Conservation (phyloP, 2,113 vertebrate genomes). For the Corythoichthys haematopterus region DNA sequence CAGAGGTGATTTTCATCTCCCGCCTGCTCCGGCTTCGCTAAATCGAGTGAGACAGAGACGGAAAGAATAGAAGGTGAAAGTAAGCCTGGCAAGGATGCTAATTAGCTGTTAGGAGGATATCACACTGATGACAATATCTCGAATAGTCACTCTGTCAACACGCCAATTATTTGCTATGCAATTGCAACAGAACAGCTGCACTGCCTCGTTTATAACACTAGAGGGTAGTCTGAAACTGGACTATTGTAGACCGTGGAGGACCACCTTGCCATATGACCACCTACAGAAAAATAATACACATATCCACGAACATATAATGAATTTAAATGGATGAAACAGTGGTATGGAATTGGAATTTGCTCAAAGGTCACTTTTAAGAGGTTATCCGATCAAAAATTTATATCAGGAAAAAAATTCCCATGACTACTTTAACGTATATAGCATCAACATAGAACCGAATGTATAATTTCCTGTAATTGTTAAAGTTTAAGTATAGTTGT, state of each 20-base stretch:
- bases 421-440: no score
- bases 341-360: no score
- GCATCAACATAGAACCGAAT: no score
- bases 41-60: conserved; percentile 23
- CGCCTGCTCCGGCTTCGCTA: conserved; percentile 31
- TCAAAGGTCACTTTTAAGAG: no score
- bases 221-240: conserved; percentile 31
- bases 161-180: conserved; percentile 15
- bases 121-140: conserved; percentile 38
- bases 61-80: conserved; percentile 17
- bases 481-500: no score
- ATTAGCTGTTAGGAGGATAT: conserved; percentile 50
- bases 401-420: no score
- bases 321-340: no score
- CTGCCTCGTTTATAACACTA: conserved; percentile 30
- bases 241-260: background rate
- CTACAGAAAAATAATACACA: background rate
- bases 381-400: no score
- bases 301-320: background rate
- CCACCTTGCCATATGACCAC: background rate
- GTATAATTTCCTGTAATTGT: no score
- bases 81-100: conserved; percentile 43
- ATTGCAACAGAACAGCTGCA: conserved; percentile 3
- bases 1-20: conserved; percentile 42
- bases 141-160: conserved; percentile 42